A percentile compares a stretch with the other conserved stretches of the same genome.
phyloP scores from a whole-genome alignment of 2,113 vertebrate genomes.

The Grammomys dolichurus region DNA sequence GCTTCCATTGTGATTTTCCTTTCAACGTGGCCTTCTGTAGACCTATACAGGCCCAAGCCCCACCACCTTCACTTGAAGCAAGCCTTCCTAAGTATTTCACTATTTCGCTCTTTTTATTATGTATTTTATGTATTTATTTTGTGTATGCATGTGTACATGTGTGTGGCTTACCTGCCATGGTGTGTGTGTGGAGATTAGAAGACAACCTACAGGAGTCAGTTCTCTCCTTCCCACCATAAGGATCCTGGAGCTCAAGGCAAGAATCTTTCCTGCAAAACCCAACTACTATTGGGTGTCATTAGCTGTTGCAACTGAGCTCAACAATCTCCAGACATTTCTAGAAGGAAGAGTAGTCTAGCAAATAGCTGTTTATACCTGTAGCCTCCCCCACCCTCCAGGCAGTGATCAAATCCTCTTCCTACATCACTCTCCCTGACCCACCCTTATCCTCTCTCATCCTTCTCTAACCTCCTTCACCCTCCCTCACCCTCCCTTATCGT shows the following conservation, averaged over 20 bases:
- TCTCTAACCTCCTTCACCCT: neutral
- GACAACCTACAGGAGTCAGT: neutral
- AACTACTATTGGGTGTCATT: too few species aligned
- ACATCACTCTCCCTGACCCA: neutral
- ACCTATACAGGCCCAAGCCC: neutral
- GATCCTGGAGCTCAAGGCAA: neutral
- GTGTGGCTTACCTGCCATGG: neutral
- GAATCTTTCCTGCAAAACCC: neutral
- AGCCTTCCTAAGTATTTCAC: neutral
- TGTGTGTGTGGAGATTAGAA: neutral
- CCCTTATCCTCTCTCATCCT: neutral
- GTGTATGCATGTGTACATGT: neutral
- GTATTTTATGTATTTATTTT: neutral
- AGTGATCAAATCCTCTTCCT: too few species aligned
- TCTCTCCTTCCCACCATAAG: neutral
- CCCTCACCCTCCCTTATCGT: neutral
- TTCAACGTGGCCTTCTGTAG: neutral
- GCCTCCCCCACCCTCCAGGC: neutral
- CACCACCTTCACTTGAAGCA: neutral
- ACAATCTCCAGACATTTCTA: slow-evolving; percentile 4
- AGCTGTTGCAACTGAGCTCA: neutral
- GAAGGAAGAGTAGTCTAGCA: neutral
- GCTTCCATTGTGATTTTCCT: neutral
- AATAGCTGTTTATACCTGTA: neutral
- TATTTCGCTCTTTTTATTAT: neutral